phyloP scores from a whole-genome alignment of 2,888 invertebrate species.

The Macrophya alboannulata region DNA sequence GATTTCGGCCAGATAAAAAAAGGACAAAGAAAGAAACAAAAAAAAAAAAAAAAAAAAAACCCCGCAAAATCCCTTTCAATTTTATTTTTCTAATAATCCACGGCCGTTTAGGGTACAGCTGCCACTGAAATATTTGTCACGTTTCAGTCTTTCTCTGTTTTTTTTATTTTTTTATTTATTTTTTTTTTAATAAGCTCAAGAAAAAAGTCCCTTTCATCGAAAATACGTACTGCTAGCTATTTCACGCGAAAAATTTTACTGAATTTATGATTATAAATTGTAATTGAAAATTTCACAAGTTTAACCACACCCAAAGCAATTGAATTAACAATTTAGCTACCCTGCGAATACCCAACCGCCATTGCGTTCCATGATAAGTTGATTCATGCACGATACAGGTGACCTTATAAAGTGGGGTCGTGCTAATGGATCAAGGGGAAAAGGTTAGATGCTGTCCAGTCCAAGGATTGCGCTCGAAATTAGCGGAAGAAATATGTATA shows the following conservation, averaged over 20 bases:
- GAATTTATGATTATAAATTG: not conserved
- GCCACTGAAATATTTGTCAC: not conserved
- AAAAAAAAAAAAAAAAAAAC: not conserved
- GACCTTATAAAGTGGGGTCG: not conserved
- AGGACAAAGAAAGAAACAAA: too few species aligned
- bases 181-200: not conserved
- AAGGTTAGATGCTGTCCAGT: not conserved
- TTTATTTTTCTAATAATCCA: slow-evolving; percentile 16
- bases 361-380: not conserved
- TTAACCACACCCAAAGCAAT: not conserved
- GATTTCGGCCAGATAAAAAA: not conserved
- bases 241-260: not conserved
- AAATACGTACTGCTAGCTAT: not conserved
- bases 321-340: not conserved
- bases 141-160: not conserved
- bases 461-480: slow-evolving; percentile 18
- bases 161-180: not conserved
- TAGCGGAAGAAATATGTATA: slow-evolving; percentile 28
- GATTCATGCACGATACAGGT: slow-evolving; percentile 2
- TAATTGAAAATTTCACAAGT: not conserved
- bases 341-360: not conserved
- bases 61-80: not conserved
- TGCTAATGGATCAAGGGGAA: slow-evolving; percentile 5
- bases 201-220: not conserved
- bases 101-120: not conserved